Conservation (phyloP, 2,888 invertebrate species). For the Microctonus hyperodae region DNA sequence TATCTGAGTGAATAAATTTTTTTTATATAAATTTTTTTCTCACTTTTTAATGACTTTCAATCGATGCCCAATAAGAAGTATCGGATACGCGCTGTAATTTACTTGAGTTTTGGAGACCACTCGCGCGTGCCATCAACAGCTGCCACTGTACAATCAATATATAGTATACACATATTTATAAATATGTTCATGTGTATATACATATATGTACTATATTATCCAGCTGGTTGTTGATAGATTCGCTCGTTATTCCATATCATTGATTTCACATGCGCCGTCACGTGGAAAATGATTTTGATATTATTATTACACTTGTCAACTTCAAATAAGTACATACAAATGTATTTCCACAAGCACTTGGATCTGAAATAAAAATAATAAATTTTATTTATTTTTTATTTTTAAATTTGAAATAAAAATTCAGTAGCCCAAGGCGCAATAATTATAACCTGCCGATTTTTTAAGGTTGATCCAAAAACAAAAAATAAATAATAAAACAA, state of each 20-base stretch:
- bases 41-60: neutral
- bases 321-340: neutral
- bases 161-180: neutral
- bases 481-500: neutral
- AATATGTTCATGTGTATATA: neutral
- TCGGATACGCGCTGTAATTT: conserved; percentile 48
- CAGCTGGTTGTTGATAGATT: conserved; percentile 15
- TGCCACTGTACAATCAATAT: conserved; percentile 36
- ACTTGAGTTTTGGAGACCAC: conserved; percentile 49
- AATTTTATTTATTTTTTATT: neutral
- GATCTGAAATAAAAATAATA: neutral
- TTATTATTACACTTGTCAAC: neutral
- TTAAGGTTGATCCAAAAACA: neutral
- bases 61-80: conserved; percentile 31
- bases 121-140: conserved; percentile 57
- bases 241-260: conserved; percentile 25
- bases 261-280: conserved; percentile 10
- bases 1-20: neutral
- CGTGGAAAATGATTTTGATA: conserved; percentile 5
- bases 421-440: conserved; percentile 28
- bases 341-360: neutral
- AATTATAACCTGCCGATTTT: conserved; percentile 31
- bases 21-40: neutral
- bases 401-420: neutral
- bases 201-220: neutral